Percentiles rank a stretch among this genome's conserved stretches.
These are phyloP conservation scores for Leptopilina myrica DNA, from an alignment of 2,888 invertebrate species.

Conservation along the genomic window DNA sequence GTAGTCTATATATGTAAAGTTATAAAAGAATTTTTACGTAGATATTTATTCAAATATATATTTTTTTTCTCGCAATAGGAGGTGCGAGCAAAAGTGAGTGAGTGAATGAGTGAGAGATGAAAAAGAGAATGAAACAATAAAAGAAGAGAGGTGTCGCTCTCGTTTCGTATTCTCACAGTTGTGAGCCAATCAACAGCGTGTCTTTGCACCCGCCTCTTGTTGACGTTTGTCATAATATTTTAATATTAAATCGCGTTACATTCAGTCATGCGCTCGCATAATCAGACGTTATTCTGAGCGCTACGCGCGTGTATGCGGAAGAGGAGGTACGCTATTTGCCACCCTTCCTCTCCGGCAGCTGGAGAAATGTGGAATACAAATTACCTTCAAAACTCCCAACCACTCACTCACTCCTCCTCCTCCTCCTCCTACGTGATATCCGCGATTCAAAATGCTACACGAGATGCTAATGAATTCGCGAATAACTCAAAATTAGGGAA, in stretches of 20 bases:
- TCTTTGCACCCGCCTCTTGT: constrained; percentile 70
- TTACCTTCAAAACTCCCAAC: constrained; percentile 62
- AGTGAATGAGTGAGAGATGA: no score
- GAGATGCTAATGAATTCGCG: constrained; percentile 64
- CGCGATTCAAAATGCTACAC: constrained; percentile 53
- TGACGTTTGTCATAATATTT: constrained; percentile 77
- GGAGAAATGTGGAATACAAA: constrained; percentile 74
- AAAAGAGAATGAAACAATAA: constrained; percentile 21
- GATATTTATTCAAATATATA: no score
- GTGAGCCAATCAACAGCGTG: constrained; percentile 73
- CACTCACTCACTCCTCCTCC: constrained; percentile 45
- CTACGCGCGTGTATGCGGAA: constrained; percentile 49
- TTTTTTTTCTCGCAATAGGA: no score
- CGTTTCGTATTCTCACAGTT: constrained; percentile 74
- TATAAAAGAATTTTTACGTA: no score
- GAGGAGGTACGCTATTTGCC: constrained; percentile 59
- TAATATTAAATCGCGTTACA: constrained; percentile 77
- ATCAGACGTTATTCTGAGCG: constrained; percentile 70
- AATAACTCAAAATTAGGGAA: constrained; percentile 58
- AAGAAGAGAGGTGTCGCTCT: constrained; percentile 60
- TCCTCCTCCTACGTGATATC: constrained; percentile 44
- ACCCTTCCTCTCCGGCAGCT: constrained; percentile 60
- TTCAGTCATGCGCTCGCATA: constrained; percentile 76
- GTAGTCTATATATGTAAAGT: no score
- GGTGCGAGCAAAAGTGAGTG: no score